Conservation (phyloP, 2,113 vertebrate genomes). For the Choloepus hoffmanni region DNA sequence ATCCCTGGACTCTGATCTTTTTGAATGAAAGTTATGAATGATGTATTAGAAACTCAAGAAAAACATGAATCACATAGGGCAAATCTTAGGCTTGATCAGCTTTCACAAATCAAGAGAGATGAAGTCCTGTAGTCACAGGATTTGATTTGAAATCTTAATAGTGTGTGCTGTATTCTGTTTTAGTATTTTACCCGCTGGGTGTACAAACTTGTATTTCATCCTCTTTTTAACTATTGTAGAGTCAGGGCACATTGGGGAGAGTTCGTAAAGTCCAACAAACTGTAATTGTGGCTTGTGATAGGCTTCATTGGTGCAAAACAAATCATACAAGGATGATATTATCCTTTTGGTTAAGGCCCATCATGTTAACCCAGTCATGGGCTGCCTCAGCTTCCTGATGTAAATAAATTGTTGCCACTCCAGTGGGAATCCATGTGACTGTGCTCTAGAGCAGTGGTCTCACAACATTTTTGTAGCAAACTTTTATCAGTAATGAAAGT, state of each 20-base stretch:
- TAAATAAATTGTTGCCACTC: neutral
- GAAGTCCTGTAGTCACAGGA: neutral
- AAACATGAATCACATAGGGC: neutral
- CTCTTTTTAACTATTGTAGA: neutral
- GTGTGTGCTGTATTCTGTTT: neutral
- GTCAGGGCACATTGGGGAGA: neutral
- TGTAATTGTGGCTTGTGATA: neutral
- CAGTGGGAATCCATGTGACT: neutral
- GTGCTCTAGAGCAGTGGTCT: neutral
- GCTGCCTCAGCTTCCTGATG: neutral
- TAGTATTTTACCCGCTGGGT: neutral
- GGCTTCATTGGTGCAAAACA: neutral
- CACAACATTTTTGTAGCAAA: neutral
- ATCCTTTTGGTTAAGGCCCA: neutral
- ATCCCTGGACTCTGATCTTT: neutral
- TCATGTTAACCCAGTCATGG: neutral
- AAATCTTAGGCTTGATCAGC: neutral
- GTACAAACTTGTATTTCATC: slow-evolving; percentile 3
- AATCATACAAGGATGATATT: neutral
- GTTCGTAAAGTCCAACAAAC: neutral
- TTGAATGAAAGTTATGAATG: neutral
- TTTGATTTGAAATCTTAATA: neutral
- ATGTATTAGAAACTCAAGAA: neutral
- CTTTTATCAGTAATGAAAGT: neutral
- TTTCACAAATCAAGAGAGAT: neutral